These are phyloP conservation scores for Gallinago solitaria DNA, from an alignment of 2,797 vertebrate genomes.

Conservation along the genomic window DNA sequence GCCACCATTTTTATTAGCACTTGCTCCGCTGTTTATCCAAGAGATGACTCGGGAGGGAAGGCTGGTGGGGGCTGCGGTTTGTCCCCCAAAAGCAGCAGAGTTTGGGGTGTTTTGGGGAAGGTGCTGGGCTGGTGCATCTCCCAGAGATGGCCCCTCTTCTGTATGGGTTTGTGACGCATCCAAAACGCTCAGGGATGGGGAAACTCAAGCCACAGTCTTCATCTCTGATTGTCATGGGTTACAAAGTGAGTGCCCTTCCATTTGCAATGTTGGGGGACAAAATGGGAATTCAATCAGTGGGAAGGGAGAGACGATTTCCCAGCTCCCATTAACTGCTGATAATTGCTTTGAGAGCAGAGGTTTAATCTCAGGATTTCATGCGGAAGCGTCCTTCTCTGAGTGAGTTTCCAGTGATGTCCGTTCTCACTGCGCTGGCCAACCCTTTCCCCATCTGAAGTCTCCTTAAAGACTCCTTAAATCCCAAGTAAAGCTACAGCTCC, in stretches of 20 bases:
- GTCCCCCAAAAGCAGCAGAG: background rate
- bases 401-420: fast-evolving
- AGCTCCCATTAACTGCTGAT: slow-evolving; percentile 38
- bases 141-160: fast-evolving
- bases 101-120: background rate
- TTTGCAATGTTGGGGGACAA: background rate
- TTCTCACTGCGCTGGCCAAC: fast-evolving
- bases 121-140: background rate
- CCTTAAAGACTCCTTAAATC: background rate
- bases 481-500: background rate
- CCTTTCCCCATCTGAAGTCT: background rate
- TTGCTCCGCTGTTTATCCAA: background rate
- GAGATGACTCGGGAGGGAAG: background rate
- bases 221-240: background rate
- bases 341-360: slow-evolving; percentile 65
- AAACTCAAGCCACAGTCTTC: background rate
- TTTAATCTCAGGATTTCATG: background rate
- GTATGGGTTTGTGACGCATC: fast-evolving
- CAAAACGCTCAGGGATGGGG: fast-evolving
- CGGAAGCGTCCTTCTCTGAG: background rate
- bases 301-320: slow-evolving; percentile 33
- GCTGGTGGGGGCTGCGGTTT: background rate
- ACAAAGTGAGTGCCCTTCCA: background rate
- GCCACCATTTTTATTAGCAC: background rate
- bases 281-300: background rate